Conservation (phyloP, 1,140 invertebrate genomes). For the Drosophila leontia region DNA sequence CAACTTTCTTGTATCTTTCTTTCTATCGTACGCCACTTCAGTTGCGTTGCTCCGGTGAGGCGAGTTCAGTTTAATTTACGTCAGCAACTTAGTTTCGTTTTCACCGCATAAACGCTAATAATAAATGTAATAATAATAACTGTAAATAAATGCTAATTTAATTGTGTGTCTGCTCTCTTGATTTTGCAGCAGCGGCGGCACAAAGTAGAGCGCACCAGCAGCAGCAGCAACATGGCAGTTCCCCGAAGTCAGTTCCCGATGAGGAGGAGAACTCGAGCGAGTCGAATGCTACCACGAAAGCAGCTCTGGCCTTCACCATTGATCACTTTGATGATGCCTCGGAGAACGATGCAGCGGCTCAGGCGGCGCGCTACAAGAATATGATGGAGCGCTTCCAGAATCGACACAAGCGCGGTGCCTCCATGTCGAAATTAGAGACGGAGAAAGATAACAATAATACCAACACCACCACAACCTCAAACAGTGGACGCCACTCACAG, state of each 20-base stretch:
- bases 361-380: slow-evolving; percentile 87
- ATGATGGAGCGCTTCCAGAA: slow-evolving; percentile 90
- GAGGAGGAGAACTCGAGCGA: slow-evolving; percentile 66
- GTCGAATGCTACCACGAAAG: slow-evolving; percentile 61
- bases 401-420: slow-evolving; percentile 89
- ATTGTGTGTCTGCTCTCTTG: slow-evolving; percentile 51
- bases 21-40: slow-evolving; percentile 55
- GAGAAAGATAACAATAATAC: slow-evolving; percentile 29
- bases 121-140: slow-evolving; percentile 70
- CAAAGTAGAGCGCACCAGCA: slow-evolving; percentile 62
- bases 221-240: slow-evolving; percentile 19
- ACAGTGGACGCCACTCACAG: slow-evolving; percentile 77
- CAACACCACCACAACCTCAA: slow-evolving; percentile 24
- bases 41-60: slow-evolving; percentile 35
- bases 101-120: slow-evolving; percentile 70
- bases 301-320: slow-evolving; percentile 88
- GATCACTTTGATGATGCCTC: slow-evolving; percentile 89
- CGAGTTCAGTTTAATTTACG: slow-evolving; percentile 52
- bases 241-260: slow-evolving; percentile 12
- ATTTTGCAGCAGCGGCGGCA: slow-evolving; percentile 46
- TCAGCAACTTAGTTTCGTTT: slow-evolving; percentile 52
- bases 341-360: slow-evolving; percentile 86
- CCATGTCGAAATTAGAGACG: slow-evolving; percentile 88
- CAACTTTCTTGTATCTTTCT: slow-evolving; percentile 1
- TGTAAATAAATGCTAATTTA: slow-evolving; percentile 78